Base-by-base conservation (phyloP, 2,797 vertebrate species). In the Pteropus rufus region DNA sequence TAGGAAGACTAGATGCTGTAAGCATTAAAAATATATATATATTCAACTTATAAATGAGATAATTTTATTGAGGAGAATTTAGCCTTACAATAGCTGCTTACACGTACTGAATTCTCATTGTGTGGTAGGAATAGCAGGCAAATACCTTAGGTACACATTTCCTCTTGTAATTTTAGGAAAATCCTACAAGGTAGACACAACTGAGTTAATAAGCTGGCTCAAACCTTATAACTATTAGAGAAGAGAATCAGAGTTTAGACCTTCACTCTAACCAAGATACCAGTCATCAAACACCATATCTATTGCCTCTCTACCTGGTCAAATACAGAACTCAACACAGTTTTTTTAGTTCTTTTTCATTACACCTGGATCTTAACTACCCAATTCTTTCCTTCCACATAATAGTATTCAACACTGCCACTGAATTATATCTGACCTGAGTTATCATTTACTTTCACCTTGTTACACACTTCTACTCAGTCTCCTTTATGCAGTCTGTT, bases 181-280 rank as follows among this genome's bases (percentile, higher is more conserved):
- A 19, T 46, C 15, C 26, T 8, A 52, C 7, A 65, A 44, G 5
- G 2, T 8, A 31, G 14, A 3, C 10, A 23, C 0, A 1, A 39
- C 4, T 67, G 31, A 80, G 16, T 62, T 54, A 76, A 7, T 2
- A 81, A 81, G 12, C 21, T 69, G 5, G 77, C 9, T 36, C 10
- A 58, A 73, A 11, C 15, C 11, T 56, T n/a, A 1, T 11, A 36
- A 81, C 4, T 36, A 14, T 56, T 76, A 70, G 70, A 16, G 23
- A 73, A 36, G 7, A 54, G 10, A 49, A 41, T 54, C 34, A 64
- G 5, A 4, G 1, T 92, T 77, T 86, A 15, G 12, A 70, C 19
- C 10, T 18, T 19, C 29, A 67, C 3, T 3, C 24, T 92, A 34
- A 41, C 5, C 4, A 14, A 23, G 21, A 76, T 0, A 65, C 26